A percentile compares a stretch with the other conserved stretches of the same genome.
phyloP scores from a whole-genome alignment of 2,888 invertebrate species.

The Pollenia labialis region DNA sequence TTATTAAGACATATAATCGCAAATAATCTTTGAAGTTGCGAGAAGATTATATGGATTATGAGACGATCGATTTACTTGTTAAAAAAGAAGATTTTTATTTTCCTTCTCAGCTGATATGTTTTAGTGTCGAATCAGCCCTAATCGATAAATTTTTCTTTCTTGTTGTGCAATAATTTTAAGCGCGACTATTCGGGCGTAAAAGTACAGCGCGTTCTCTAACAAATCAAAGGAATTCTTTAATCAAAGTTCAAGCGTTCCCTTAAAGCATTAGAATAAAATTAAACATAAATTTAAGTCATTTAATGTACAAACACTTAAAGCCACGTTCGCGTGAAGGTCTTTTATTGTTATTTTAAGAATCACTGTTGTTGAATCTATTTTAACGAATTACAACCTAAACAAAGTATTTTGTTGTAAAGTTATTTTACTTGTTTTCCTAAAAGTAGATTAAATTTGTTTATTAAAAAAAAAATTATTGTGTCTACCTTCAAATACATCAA shows the following conservation, averaged over 20 bases:
- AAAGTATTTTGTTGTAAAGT: conserved; percentile 10
- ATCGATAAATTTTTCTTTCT: too few relatives aligned
- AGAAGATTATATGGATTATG: too few relatives aligned
- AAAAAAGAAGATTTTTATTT: too few relatives aligned
- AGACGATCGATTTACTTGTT: too few relatives aligned
- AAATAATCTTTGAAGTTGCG: too few relatives aligned
- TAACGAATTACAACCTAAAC: conserved; percentile 40
- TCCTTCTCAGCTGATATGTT: too few relatives aligned
- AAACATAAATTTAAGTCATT: background rate
- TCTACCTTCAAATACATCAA: too few relatives aligned
- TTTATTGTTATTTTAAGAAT: background rate
- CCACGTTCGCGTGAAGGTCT: conserved; percentile 46
- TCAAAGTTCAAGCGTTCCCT: too few relatives aligned
- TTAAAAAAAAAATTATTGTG: too few relatives aligned
- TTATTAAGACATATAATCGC: too few relatives aligned
- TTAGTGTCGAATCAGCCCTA: too few relatives aligned
- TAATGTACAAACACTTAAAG: conserved; percentile 47
- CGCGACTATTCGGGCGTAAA: background rate
- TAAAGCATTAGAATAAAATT: too few relatives aligned
- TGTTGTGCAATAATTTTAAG: background rate
- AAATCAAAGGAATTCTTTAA: background rate
- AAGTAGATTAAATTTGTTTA: conserved; percentile 3
- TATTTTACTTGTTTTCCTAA: background rate
- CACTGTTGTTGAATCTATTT: conserved; percentile 2
- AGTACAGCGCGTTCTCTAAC: conserved; percentile 17